Evolutionary conservation across 2,888 invertebrate species (phyloP).

Genomic region (Endotricha flammealis): DNA sequence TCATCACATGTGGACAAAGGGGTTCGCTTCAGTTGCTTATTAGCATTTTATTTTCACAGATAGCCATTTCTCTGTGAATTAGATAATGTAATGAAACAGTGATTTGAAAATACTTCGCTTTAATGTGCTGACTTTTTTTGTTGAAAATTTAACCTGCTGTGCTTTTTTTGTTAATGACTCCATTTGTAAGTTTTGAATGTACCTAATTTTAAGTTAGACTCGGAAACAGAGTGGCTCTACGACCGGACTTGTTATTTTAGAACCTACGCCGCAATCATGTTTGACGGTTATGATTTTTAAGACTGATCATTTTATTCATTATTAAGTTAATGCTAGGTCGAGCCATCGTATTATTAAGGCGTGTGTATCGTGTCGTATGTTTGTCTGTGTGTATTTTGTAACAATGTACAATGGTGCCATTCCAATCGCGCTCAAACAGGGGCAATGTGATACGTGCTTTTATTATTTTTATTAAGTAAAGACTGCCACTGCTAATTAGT

Average conservation of each 20-base stretch:
- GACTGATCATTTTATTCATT: conserved; percentile 76
- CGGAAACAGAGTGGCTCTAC: conserved; percentile 65
- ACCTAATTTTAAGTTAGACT: conserved; percentile 64
- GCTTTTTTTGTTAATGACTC: conserved; percentile 64
- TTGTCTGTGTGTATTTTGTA: conserved; percentile 43
- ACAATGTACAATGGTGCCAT: neutral
- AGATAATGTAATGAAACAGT: conserved; percentile 42
- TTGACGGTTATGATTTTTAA: conserved; percentile 61
- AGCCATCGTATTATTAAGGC: conserved; percentile 58
- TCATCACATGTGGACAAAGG: conserved; percentile 23
- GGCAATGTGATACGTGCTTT: no score
- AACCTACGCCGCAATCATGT: conserved; percentile 47
- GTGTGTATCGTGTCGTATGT: conserved; percentile 49
- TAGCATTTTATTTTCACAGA: conserved; percentile 34
- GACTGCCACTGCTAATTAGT: no score
- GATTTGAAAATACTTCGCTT: conserved; percentile 53
- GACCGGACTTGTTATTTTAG: conserved; percentile 37
- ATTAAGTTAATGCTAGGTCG: conserved; percentile 69
- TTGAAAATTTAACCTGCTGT: conserved; percentile 61
- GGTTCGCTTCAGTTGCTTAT: conserved; percentile 27
- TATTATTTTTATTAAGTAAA: no score
- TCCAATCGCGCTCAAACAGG: neutral
- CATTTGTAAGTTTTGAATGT: conserved; percentile 57
- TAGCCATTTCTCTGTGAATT: conserved; percentile 32
- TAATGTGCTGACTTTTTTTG: conserved; percentile 55